These are phyloP conservation scores for Pristiophorus japonicus DNA, from an alignment of 2,113 vertebrate species.

Conservation along the genomic window DNA sequence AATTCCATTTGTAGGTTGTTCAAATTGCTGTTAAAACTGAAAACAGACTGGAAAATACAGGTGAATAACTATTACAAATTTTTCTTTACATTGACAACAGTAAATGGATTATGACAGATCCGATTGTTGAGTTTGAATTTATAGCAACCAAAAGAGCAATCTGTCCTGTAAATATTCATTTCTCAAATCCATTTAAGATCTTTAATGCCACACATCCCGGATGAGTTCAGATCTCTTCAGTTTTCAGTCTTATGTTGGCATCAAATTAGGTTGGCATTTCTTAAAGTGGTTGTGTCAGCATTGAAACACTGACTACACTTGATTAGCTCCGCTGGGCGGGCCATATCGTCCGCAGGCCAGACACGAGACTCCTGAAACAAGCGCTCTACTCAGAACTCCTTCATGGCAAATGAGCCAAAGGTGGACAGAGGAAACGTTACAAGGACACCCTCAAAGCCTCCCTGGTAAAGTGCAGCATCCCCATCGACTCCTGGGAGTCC, in stretches of 20 bases:
- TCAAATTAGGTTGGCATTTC: background rate
- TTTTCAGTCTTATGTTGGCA: background rate
- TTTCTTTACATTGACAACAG: background rate
- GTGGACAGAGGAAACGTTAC: no score
- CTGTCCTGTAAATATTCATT: background rate
- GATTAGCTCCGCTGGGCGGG: no score
- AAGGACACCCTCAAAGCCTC: no score
- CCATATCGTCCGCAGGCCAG: no score
- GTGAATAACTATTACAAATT: no score
- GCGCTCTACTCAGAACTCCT: no score
- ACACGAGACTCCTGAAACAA: no score
- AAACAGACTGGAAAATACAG: background rate
- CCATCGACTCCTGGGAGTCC: no score
- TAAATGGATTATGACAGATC: background rate
- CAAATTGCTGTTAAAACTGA: background rate
- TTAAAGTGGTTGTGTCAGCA: background rate
- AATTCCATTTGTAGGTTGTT: background rate
- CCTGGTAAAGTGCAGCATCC: no score
- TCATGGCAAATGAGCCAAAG: no score
- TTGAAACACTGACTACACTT: no score
- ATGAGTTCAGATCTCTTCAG: background rate
- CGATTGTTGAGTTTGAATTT: background rate
- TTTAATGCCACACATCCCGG: background rate
- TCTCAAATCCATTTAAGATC: background rate
- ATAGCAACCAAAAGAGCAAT: background rate